phyloP scores from a whole-genome alignment of 35 echinoderm and acorn worm species.

The Acanthaster planci region DNA sequence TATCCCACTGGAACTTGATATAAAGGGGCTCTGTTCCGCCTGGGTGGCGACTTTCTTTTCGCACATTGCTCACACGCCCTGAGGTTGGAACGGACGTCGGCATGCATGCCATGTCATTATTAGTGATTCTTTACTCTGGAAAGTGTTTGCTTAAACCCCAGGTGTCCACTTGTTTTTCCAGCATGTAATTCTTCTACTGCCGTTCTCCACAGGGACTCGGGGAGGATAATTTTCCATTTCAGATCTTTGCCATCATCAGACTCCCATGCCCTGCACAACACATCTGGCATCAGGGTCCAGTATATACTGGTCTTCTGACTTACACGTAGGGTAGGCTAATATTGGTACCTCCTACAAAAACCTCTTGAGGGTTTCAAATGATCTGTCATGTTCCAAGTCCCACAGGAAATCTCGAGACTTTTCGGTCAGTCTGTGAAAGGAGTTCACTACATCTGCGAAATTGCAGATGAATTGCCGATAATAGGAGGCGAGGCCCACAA shows the following conservation, averaged over 20 bases:
- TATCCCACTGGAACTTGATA: slow-evolving; percentile 42
- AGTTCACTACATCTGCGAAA: not conserved
- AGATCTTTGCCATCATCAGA: no score
- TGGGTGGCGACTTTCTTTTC: slow-evolving; percentile 28
- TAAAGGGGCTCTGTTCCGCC: slow-evolving; percentile 35
- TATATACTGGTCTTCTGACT: slow-evolving; percentile 21
- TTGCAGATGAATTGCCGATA: not conserved
- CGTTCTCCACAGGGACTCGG: not conserved
- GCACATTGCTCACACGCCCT: slow-evolving; percentile 49
- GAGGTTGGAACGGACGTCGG: slow-evolving; percentile 33
- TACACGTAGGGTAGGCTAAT: slow-evolving; percentile 41
- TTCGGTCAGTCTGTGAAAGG: slow-evolving; percentile 6
- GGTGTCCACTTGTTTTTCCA: slow-evolving; percentile 31
- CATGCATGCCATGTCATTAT: slow-evolving; percentile 39
- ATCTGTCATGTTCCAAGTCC: not conserved
- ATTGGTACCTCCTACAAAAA: slow-evolving; percentile 31
- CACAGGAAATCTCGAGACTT: slow-evolving; percentile 38
- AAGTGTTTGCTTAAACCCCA: slow-evolving; percentile 34
- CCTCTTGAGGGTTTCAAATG: slow-evolving; percentile 41
- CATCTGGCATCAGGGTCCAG: slow-evolving; percentile 67
- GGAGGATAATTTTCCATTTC: no score
- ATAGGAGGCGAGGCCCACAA: not conserved
- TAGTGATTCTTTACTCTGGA: slow-evolving; percentile 35
- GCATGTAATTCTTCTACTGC: slow-evolving; percentile 30
- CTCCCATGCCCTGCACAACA: slow-evolving; percentile 31